Percentiles rank a stretch among this genome's conserved stretches.
These are phyloP conservation scores for Synergus umbraculus DNA, from an alignment of 2,888 invertebrate species.

Conservation along the genomic window DNA sequence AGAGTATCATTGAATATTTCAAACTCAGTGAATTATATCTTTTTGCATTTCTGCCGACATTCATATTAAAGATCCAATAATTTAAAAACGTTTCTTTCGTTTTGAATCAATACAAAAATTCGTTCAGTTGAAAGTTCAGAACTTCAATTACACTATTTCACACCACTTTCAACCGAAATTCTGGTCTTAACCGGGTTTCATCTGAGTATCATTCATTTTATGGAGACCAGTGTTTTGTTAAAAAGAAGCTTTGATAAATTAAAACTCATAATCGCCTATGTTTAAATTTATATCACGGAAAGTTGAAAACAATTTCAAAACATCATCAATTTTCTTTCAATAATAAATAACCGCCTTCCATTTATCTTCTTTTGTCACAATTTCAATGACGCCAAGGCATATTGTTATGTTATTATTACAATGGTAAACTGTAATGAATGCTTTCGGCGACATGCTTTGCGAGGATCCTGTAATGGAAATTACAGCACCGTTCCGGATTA, in stretches of 20 bases:
- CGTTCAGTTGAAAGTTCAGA: too few relatives aligned
- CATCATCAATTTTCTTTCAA: conserved; percentile 14
- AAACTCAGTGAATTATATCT: too few relatives aligned
- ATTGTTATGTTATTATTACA: conserved; percentile 16
- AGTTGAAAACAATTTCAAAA: conserved; percentile 15
- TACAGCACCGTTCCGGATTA: conserved; percentile 49
- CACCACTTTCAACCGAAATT: too few relatives aligned
- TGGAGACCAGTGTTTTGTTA: too few relatives aligned
- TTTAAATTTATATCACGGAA: not conserved
- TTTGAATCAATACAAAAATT: too few relatives aligned
- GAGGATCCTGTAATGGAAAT: conserved; percentile 49
- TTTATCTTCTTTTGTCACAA: not conserved
- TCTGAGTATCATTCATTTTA: too few relatives aligned
- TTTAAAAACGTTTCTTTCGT: too few relatives aligned
- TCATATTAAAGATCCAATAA: too few relatives aligned
- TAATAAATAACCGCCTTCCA: not conserved
- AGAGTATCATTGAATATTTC: not conserved
- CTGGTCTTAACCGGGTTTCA: too few relatives aligned
- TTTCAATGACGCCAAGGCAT: conserved; percentile 12
- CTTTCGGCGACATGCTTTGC: conserved; percentile 44
- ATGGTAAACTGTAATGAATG: conserved; percentile 33
- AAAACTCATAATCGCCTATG: not conserved
- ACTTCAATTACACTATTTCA: too few relatives aligned
- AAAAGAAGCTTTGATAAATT: not conserved
- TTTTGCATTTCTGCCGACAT: too few relatives aligned